These are phyloP conservation scores for Sylvicapra grimmia DNA, from an alignment of 2,113 vertebrate species.

Conservation along the genomic window DNA sequence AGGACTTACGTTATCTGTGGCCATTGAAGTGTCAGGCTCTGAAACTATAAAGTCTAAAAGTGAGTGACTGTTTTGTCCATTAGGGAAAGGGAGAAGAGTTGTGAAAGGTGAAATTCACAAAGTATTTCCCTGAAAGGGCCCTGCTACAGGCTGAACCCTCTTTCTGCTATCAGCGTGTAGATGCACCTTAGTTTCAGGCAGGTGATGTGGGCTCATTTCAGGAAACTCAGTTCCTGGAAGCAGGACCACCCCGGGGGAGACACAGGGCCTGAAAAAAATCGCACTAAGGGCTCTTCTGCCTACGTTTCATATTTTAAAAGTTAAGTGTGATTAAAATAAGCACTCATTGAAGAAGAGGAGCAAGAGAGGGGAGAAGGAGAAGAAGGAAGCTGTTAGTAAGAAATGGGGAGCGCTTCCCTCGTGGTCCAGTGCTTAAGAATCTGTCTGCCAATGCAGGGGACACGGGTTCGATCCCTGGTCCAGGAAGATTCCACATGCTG, in stretches of 20 bases:
- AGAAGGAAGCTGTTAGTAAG: not conserved
- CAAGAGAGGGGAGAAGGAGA: not conserved
- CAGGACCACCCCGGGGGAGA: not conserved
- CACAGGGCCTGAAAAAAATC: not conserved
- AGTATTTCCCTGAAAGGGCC: rapidly evolving
- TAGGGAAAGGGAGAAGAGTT: not conserved
- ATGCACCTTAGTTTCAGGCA: not conserved
- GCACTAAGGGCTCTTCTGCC: not conserved
- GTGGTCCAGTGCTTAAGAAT: not conserved
- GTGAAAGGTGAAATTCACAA: not conserved
- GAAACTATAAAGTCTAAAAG: not conserved
- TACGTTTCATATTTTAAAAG: not conserved
- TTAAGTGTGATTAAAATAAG: not conserved
- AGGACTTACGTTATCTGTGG: not conserved
- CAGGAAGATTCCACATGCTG: not conserved
- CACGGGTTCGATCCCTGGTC: not conserved
- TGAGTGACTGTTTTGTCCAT: not conserved
- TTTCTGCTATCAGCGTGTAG: not conserved
- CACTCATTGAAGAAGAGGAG: not conserved
- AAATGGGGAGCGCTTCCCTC: not conserved
- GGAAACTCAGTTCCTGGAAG: not conserved
- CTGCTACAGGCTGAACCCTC: rapidly evolving
- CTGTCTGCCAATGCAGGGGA: not conserved
- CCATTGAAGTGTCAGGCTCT: not conserved
- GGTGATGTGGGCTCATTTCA: not conserved